These are phyloP conservation scores for Arothron firmamentum DNA, from an alignment of 2,113 vertebrate genomes.

Conservation along the genomic window DNA sequence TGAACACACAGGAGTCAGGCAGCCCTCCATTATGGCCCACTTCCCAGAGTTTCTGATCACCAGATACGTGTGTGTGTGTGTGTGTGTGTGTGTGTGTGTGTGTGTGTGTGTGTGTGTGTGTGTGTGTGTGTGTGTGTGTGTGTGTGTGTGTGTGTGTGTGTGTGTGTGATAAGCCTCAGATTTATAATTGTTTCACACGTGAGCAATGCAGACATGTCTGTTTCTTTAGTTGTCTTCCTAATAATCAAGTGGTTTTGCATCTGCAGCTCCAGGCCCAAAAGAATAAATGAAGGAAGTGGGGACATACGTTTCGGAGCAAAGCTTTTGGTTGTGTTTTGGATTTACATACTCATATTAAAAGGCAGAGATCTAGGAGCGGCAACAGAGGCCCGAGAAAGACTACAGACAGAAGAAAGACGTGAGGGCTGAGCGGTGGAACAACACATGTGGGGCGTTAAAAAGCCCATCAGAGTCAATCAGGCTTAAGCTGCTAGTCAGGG, in stretches of 20 bases:
- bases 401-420: slow-evolving; percentile 51
- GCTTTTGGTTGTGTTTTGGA: slow-evolving; percentile 41
- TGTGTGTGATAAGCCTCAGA: slow-evolving; percentile 54
- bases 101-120: background rate
- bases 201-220: slow-evolving; percentile 41
- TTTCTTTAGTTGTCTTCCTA: slow-evolving; percentile 48
- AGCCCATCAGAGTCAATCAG: slow-evolving; percentile 75
- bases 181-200: slow-evolving; percentile 49
- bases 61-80: slow-evolving; percentile 49
- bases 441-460: slow-evolving; percentile 70
- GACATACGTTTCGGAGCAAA: slow-evolving; percentile 39
- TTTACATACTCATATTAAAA: slow-evolving; percentile 42
- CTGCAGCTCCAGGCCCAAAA: slow-evolving; percentile 25
- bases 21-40: slow-evolving; percentile 55
- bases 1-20: slow-evolving; percentile 59
- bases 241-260: slow-evolving; percentile 43
- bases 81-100: background rate
- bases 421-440: slow-evolving; percentile 50
- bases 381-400: slow-evolving; percentile 34
- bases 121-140: background rate
- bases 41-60: slow-evolving; percentile 70
- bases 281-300: slow-evolving; percentile 40
- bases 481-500: slow-evolving; percentile 59
- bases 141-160: slow-evolving; percentile 1
- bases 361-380: slow-evolving; percentile 15